These are phyloP conservation scores for Urocyon cinereoargenteus DNA, from an alignment of 2,797 vertebrate species.

Conservation along the genomic window DNA sequence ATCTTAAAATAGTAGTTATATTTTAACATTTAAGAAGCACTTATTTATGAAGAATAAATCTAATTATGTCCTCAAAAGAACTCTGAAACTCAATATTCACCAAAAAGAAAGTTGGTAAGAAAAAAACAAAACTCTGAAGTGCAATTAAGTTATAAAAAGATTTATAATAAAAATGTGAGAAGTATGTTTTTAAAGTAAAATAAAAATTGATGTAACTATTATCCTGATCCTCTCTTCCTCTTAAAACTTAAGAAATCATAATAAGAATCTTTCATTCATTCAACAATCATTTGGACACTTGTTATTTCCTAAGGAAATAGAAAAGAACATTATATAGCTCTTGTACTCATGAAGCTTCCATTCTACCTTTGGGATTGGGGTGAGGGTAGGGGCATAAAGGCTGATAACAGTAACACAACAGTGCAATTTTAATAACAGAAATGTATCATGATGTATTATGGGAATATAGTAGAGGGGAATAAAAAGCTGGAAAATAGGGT, in stretches of 20 bases:
- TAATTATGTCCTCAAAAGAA: neutral
- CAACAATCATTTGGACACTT: neutral
- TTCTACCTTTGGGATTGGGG: neutral
- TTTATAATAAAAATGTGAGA: neutral
- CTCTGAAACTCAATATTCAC: neutral
- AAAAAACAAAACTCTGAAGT: neutral
- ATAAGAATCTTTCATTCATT: neutral
- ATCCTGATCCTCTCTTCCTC: neutral
- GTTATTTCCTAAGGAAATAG: neutral
- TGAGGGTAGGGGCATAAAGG: neutral
- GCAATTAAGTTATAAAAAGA: neutral
- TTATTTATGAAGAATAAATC: neutral
- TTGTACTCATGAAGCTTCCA: neutral
- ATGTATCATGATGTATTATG: neutral
- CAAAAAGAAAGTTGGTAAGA: neutral
- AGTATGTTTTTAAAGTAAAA: neutral
- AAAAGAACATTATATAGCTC: neutral
- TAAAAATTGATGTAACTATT: neutral
- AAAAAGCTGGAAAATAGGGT: neutral
- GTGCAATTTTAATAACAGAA: neutral
- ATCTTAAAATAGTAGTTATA: neutral
- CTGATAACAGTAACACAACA: neutral
- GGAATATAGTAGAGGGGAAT: neutral
- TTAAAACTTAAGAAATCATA: neutral
- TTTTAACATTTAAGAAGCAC: neutral